phyloP scores from a whole-genome alignment of 2,113 vertebrate species.

The Craseonycteris thonglongyai region DNA sequence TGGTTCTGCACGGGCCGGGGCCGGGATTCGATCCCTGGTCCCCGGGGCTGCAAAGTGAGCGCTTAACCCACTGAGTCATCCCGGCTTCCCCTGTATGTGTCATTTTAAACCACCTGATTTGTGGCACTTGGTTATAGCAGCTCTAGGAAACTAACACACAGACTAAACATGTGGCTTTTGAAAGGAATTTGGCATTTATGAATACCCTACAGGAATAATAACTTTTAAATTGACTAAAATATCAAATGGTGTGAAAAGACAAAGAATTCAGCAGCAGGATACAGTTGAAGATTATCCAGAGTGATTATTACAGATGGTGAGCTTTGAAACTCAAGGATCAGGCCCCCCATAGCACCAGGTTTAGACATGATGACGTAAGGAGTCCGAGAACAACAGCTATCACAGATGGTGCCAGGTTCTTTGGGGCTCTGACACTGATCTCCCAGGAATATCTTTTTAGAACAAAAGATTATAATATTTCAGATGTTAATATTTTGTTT shows the following conservation, averaged over 20 bases:
- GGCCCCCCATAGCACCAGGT: background rate
- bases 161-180: background rate
- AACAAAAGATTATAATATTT: background rate
- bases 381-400: background rate
- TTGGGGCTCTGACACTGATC: background rate
- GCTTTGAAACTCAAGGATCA: background rate
- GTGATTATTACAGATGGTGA: background rate
- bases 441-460: background rate
- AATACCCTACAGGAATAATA: background rate
- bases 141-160: background rate
- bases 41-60: too few relatives aligned
- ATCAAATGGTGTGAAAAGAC: background rate
- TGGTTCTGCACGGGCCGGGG: too few relatives aligned
- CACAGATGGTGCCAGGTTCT: background rate
- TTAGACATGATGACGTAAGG: background rate
- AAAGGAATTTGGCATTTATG: background rate
- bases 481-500: background rate
- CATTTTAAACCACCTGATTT: background rate
- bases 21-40: too few relatives aligned
- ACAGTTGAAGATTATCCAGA: background rate
- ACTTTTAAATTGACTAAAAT: background rate
- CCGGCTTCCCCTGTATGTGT: too few relatives aligned
- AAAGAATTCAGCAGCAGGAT: background rate
- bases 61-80: too few relatives aligned
- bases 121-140: background rate